Evolutionary conservation across 2,113 vertebrate genomes (phyloP).

Genomic region (Sebastes fasciatus): DNA sequence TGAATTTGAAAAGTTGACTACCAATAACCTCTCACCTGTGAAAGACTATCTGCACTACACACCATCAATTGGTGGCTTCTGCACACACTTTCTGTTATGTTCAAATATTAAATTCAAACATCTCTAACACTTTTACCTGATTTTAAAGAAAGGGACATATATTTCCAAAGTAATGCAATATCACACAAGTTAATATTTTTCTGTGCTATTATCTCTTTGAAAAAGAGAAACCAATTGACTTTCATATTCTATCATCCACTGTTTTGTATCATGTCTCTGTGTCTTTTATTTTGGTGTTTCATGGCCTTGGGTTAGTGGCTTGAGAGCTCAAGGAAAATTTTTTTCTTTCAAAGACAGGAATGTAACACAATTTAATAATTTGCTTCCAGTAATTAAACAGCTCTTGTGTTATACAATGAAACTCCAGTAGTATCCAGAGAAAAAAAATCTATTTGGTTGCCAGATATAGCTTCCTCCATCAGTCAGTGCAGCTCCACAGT

Average conservation of each 20-base stretch:
- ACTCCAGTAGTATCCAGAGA: not conserved
- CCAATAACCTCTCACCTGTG: not conserved
- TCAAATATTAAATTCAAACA: not conserved
- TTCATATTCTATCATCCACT: not conserved
- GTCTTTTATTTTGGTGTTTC: not conserved
- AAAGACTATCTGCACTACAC: not conserved
- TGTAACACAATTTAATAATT: rapidly evolving
- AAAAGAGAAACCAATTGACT: not conserved
- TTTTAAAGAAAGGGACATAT: not conserved
- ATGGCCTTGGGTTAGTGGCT: not conserved
- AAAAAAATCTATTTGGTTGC: not conserved
- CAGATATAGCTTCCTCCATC: not conserved
- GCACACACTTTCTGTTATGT: not conserved
- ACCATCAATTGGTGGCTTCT: not conserved
- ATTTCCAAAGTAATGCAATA: not conserved
- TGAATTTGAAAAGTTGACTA: not conserved
- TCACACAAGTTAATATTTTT: too few species aligned
- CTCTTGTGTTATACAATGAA: not conserved
- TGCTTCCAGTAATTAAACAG: not conserved
- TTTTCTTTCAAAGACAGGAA: not conserved
- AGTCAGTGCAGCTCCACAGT: not conserved
- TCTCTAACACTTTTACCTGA: not conserved
- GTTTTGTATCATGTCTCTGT: not conserved
- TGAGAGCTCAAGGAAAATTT: not conserved
- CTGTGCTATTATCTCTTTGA: not conserved